A percentile compares a stretch with the other conserved stretches of the same genome.
These are phyloP conservation scores for Anthoscopus minutus DNA, from an alignment of 2,113 vertebrate genomes.

Conservation along the genomic window DNA sequence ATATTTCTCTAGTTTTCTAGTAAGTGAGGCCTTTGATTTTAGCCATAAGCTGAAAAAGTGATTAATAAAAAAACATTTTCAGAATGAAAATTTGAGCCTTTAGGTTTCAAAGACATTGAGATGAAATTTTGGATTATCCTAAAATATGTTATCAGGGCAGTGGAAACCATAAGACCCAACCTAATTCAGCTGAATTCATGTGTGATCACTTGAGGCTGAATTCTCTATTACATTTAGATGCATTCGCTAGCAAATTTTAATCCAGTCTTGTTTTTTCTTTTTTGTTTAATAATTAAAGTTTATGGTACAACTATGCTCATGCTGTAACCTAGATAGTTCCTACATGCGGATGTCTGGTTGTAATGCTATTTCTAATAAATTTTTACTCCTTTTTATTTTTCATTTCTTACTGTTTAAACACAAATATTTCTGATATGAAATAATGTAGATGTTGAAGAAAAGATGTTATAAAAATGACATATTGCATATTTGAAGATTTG, in stretches of 20 bases:
- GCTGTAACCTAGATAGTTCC: not conserved
- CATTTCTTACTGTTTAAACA: not conserved
- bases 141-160: not conserved
- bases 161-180: not conserved
- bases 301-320: not conserved
- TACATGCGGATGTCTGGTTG: not conserved
- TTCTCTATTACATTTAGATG: not conserved
- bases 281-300: not conserved
- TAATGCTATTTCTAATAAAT: not conserved
- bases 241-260: not conserved
- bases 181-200: not conserved
- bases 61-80: not conserved
- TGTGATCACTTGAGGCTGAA: not conserved
- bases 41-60: not conserved
- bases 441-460: not conserved
- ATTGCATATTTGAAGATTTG: not conserved
- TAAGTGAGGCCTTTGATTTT: not conserved
- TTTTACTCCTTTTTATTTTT: not conserved
- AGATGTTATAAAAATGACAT: not conserved
- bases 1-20: not conserved
- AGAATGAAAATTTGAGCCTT: not conserved
- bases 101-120: not conserved
- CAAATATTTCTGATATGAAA: not conserved
- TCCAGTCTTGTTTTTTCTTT: not conserved
- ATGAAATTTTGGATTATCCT: not conserved